phyloP scores from a whole-genome alignment of 2,113 vertebrate species.

The Micromys minutus region DNA sequence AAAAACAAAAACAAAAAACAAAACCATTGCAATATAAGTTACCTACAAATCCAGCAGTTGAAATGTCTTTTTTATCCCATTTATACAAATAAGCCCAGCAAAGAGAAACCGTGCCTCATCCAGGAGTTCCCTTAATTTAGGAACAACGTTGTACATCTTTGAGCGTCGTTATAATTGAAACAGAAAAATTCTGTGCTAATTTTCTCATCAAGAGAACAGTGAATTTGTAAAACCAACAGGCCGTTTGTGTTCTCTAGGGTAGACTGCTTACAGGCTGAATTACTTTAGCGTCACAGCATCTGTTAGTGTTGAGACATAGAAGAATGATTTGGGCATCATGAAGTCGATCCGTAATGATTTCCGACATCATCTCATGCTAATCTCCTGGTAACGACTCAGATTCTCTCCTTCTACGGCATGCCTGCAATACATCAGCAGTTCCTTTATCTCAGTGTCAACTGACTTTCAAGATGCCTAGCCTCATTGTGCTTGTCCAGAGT shows the following conservation, averaged over 20 bases:
- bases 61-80: conserved; percentile 53
- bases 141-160: conserved; percentile 45
- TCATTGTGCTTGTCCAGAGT: background rate
- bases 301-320: background rate
- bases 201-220: conserved; percentile 47
- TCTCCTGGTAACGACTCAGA: background rate
- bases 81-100: conserved; percentile 48
- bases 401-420: background rate
- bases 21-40: conserved; percentile 1
- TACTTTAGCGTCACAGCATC: background rate
- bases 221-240: background rate
- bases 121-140: background rate
- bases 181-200: conserved; percentile 49
- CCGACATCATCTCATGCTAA: background rate
- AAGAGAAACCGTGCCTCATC: conserved; percentile 59
- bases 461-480: background rate
- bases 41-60: conserved; percentile 21
- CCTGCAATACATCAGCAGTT: background rate
- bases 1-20: too few relatives aligned
- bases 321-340: background rate
- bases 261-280: background rate
- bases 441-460: conserved; percentile 22
- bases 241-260: background rate
- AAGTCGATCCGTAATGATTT: background rate
- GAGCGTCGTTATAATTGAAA: conserved; percentile 41